These are phyloP conservation scores for Lerista edwardsae DNA, from an alignment of 2,797 vertebrate genomes.

Conservation along the genomic window DNA sequence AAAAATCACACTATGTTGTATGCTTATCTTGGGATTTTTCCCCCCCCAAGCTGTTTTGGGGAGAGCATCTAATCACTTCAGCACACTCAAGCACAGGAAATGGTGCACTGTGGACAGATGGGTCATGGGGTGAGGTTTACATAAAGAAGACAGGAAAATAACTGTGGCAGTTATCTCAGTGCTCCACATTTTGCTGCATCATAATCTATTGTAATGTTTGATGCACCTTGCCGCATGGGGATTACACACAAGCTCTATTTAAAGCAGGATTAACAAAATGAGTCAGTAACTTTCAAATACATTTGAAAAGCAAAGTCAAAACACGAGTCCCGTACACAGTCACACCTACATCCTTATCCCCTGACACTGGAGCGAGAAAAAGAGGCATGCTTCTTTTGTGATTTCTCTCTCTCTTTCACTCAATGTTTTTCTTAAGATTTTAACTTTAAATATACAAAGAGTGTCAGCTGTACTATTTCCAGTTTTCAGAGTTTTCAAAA, in stretches of 20 bases:
- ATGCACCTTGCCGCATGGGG: slow-evolving; percentile 21
- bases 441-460: not conserved
- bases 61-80: not conserved
- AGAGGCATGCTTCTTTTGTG: not conserved
- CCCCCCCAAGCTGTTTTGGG: not conserved
- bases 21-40: not conserved
- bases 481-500: no score
- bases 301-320: not conserved
- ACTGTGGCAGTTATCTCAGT: slow-evolving; percentile 11
- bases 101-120: not conserved
- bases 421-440: not conserved
- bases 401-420: not conserved
- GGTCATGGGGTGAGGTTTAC: not conserved
- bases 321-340: not conserved
- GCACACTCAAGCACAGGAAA: not conserved
- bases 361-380: not conserved
- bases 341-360: not conserved
- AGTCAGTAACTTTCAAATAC: slow-evolving; percentile 6
- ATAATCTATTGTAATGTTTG: slow-evolving; percentile 18
- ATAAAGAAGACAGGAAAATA: slow-evolving; percentile 20
- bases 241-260: not conserved
- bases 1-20: not conserved
- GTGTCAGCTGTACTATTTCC: not conserved
- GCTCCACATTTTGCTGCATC: slow-evolving; percentile 21
- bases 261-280: slow-evolving; percentile 27